A percentile compares a stretch with the other conserved stretches of the same genome.
Evolutionary conservation across 2,888 invertebrate species (phyloP).

Genomic region (Acleris cristana): DNA sequence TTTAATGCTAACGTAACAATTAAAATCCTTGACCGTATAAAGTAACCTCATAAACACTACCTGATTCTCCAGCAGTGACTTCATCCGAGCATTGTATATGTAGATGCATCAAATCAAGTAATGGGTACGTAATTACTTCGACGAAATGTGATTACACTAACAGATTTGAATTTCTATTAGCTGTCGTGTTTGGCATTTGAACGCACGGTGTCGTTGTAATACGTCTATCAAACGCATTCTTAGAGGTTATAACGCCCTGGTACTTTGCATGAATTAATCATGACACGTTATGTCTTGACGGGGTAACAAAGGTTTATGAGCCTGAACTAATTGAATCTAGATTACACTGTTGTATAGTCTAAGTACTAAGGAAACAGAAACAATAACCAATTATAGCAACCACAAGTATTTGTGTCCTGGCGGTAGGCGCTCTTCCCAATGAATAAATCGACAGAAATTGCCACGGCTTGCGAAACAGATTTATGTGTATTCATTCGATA

Average conservation of each 20-base stretch:
- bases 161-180: slow-evolving; percentile 39
- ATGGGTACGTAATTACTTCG: slow-evolving; percentile 33
- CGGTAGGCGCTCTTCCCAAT: slow-evolving; percentile 40
- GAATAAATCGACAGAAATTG: slow-evolving; percentile 40
- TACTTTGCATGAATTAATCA: slow-evolving; percentile 32
- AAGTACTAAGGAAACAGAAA: slow-evolving; percentile 13
- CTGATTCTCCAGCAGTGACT: slow-evolving; percentile 29
- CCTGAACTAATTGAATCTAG: not conserved
- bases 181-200: slow-evolving; percentile 35
- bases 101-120: slow-evolving; percentile 24
- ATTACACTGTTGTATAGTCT: slow-evolving; percentile 4
- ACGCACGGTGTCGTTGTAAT: slow-evolving; percentile 18
- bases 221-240: slow-evolving; percentile 27
- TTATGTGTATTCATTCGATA: slow-evolving; percentile 34
- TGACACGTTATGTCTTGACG: slow-evolving; percentile 22
- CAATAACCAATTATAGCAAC: slow-evolving; percentile 23
- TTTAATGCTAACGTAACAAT: too few relatives aligned
- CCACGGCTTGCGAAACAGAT: slow-evolving; percentile 42
- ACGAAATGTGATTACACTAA: slow-evolving; percentile 34
- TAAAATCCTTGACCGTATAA: not conserved
- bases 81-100: slow-evolving; percentile 15
- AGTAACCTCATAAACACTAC: not conserved
- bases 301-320: slow-evolving; percentile 12
- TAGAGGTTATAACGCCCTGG: slow-evolving; percentile 23
- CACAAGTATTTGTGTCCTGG: slow-evolving; percentile 34